These are phyloP conservation scores for Acromyrmex charruanus DNA, from an alignment of 1,140 invertebrate species.

Conservation along the genomic window DNA sequence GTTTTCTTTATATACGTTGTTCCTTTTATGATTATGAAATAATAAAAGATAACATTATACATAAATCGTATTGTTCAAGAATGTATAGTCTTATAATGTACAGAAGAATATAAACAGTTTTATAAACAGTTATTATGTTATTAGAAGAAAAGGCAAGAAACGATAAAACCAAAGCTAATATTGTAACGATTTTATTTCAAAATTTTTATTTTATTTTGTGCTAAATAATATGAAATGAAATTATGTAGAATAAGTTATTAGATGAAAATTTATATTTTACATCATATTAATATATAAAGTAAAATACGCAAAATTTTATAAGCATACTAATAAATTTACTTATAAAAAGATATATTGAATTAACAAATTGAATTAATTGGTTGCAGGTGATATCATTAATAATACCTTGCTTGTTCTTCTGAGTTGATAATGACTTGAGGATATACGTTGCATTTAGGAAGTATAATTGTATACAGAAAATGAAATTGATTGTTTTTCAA, in stretches of 20 bases:
- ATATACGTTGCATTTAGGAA: conserved; percentile 50
- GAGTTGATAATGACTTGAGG: conserved; percentile 27
- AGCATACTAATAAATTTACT: conserved; percentile 46
- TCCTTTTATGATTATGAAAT: conserved; percentile 39
- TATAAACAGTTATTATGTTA: conserved; percentile 36
- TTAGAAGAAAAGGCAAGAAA: conserved; percentile 71
- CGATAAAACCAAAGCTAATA: conserved; percentile 49
- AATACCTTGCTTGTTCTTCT: conserved; percentile 68
- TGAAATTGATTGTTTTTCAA: conserved; percentile 43
- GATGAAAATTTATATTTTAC: conserved; percentile 35
- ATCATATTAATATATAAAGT: conserved; percentile 21
- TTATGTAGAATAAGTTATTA: conserved; percentile 40
- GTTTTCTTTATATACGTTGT: conserved; percentile 1
- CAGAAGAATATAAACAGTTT: conserved; percentile 33
- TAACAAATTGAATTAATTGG: conserved; percentile 49
- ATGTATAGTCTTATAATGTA: conserved; percentile 52
- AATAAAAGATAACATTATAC: not conserved
- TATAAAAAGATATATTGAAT: conserved; percentile 45
- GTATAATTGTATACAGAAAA: conserved; percentile 55
- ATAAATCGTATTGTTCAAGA: conserved; percentile 38
- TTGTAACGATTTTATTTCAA: conserved; percentile 21
- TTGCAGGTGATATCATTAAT: conserved; percentile 27
- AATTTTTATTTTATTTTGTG: conserved; percentile 53
- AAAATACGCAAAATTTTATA: conserved; percentile 10
- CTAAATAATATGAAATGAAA: conserved; percentile 22